Conservation (phyloP, 2,888 invertebrate genomes). For the Macrosoma leucophasiata region DNA sequence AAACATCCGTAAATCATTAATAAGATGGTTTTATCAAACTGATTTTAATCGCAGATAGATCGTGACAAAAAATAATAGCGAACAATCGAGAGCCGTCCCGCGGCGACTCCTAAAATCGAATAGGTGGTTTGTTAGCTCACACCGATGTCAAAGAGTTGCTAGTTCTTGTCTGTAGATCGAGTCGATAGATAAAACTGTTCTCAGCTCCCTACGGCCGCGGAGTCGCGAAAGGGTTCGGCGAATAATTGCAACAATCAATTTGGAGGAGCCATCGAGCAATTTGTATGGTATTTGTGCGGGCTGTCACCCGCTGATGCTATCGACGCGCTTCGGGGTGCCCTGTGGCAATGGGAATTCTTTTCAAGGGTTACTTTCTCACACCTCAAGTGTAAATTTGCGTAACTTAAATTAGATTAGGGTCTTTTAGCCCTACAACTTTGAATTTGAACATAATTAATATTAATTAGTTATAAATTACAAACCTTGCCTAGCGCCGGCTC, state of each 20-base stretch:
- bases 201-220: slow-evolving; percentile 67
- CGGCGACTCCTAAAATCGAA: slow-evolving; percentile 48
- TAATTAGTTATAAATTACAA: no score
- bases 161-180: slow-evolving; percentile 47
- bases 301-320: slow-evolving; percentile 71
- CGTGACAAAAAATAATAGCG: slow-evolving; percentile 61
- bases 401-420: no score
- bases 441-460: no score
- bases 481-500: no score
- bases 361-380: slow-evolving; percentile 64
- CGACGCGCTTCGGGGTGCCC: slow-evolving; percentile 60
- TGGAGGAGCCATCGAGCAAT: slow-evolving; percentile 71
- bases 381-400: slow-evolving; percentile 44
- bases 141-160: slow-evolving; percentile 64
- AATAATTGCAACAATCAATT: slow-evolving; percentile 75
- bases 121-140: slow-evolving; percentile 55
- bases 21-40: slow-evolving; percentile 46
- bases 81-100: slow-evolving; percentile 43
- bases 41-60: slow-evolving; percentile 44
- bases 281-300: slow-evolving; percentile 75
- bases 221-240: slow-evolving; percentile 67
- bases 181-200: slow-evolving; percentile 66
- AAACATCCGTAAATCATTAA: slow-evolving; percentile 41
- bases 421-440: no score
- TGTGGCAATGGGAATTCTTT: slow-evolving; percentile 54